Evolutionary conservation across 2,888 invertebrate species (phyloP), one percentile per base, ranked within the genome.

Genomic region (Rhamphomyia laevipes): DNA sequence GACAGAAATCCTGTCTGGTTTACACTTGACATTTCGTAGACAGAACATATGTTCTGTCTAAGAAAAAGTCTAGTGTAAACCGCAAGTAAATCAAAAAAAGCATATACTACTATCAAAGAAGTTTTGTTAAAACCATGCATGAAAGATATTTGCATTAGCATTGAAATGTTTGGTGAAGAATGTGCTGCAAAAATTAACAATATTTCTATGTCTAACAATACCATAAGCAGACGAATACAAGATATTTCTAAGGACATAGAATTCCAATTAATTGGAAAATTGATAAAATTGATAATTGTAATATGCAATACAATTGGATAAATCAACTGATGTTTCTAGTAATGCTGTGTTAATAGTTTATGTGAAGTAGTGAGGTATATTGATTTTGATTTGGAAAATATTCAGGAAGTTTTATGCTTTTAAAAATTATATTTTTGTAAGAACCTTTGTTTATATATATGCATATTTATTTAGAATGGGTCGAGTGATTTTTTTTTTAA

Each of bases 311-410:
- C 45, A 45, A 35, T 35, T 35, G 10, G 45, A 45, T 21, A 18
- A 45, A 45, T 45, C 45, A 23, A 45, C 45, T 23, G 45, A 45
- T 21, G 38, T 45, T 10, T 38, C 45, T 58, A 53, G 50, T 56
- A 47, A 55, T 45, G 53, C 53, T 47, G 47, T 55, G 38, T 46
- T 57, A 40, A 50, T 57, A 49, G 50, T 46, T 46, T 57, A 52
- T 49, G n/a, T n/a, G n/a, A n/a, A n/a, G n/a, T n/a, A n/a, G 56
- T 56, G 45, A 52, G 57, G 45, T 58, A 53, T 45, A 50, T 53
- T 46, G 48, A 50, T 46, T 51, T 49, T 37, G 23, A 45, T 23
- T 10, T 37, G 30, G 50, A 35, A 51, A 46, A 54, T 49, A 47
- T 51, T 35, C 44, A 47, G 46, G 58, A 57, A 37, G 51, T 57